Evolutionary conservation across 2,113 vertebrate species (phyloP), one percentile per base, ranked within the genome.

Genomic region (Callipepla squamata): DNA sequence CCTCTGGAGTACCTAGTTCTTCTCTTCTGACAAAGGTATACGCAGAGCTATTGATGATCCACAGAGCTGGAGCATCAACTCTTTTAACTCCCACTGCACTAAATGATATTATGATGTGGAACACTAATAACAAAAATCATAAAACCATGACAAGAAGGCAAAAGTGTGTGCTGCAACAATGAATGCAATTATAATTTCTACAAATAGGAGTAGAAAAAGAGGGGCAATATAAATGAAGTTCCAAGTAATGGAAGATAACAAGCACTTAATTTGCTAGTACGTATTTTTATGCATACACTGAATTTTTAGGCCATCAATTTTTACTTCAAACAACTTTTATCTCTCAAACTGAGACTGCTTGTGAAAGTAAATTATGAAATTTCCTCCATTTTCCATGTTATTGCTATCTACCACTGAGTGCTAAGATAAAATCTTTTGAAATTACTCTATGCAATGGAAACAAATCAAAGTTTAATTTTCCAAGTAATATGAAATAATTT

Each of bases 281-380:
- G 4, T 5, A 47, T n/a, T 51, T n/a, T 9, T 50, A 47, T 14
- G 14, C 5, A 20, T 45, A n/a, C 4, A 5, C 4, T 2, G 4
- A 51, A 40, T 34, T 59, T 80, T 84, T 30, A 65, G 10, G 59
- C 26, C 48, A 19, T 36, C 23, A 50, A 8, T 73, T 77, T 57
- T 77, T 51, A 55, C 6, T 73, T 50, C n/a, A 80, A 87, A 68
- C n/a, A 44, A 4, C 6, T 42, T 63, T 72, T 63, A 17, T 77
- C 32, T 61, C 25, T n/a, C 50, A 84, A 77, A 51, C 15, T 40
- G 44, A 74, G 8, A 11, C 17, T 69, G 3, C 45, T 47, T 77
- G n/a, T 16, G 17, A 67, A 34, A 80, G 62, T 8, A 66, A 65
- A 57, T 66, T 50, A 85, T 40, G 8, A 66, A 78, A 74, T 85